Evolutionary conservation across 2,797 vertebrate genomes (phyloP), one percentile per base, ranked within the genome.

Genomic region (Peromyscus aztecus): DNA sequence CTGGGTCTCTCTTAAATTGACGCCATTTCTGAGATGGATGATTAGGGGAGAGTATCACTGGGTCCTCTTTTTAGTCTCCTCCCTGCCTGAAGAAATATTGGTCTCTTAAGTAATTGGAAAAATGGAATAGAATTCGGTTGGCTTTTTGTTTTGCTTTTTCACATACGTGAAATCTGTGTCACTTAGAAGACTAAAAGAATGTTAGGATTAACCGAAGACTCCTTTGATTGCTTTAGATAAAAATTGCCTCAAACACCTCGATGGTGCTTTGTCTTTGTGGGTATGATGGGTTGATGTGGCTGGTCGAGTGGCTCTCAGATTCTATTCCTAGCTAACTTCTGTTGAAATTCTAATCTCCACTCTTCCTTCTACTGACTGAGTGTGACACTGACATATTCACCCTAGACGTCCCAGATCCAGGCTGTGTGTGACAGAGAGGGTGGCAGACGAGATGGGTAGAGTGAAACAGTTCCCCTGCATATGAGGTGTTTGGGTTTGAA

Each of bases 31-130:
- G 52, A 95, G 16, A 34, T 94, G 24, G 7, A 57, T 92, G 94
- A 73, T 59, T 34, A 76, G 8, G 75, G 37, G 43, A 84, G 43
- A 77, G 27, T 85, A 14, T 43, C 65, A 86, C 84, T 40, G 40
- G 11, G 6, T 92, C 92, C 17, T 55, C 37, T 55, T 77, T 94
- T 86, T 55, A 43, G 83, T 37, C 46, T 84, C 77, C 63, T 88
- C 78, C 61, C n/a, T 86, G 77, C 21, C 88, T 89, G 93, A 76
- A 24, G 76, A 96, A 89, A 49, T 80, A 31, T 31, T 89, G 77
- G 37, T 78, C 34, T 88, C 55, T 97, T 77, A 84, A 27, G 31
- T 96, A 89, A 69, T 80, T 55, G 61, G 94, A 3, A 67, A 10
- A 84, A 73, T 76, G 29, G 6, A 94, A 76, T 67, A 7, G 1